These are phyloP conservation scores for Germaria angustata DNA, from an alignment of 2,888 invertebrate species.

Conservation along the genomic window DNA sequence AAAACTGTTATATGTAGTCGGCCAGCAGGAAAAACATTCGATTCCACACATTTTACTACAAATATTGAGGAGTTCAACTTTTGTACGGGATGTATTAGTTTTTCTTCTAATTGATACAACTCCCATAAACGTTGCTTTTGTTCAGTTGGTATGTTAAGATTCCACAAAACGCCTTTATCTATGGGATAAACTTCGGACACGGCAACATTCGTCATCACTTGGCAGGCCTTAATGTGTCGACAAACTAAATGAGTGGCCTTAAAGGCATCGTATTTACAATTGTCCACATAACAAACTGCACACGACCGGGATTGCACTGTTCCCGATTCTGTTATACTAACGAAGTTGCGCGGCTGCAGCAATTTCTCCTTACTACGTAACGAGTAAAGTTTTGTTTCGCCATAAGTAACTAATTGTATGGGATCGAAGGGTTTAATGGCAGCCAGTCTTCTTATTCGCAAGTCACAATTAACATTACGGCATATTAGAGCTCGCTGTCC, in stretches of 20 bases:
- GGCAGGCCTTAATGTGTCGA: constrained; percentile 76
- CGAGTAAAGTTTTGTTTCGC: constrained; percentile 84
- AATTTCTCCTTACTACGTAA: constrained; percentile 85
- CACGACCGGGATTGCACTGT: constrained; percentile 73
- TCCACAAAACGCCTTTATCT: constrained; percentile 75
- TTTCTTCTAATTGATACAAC: constrained; percentile 72
- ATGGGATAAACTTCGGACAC: constrained; percentile 73
- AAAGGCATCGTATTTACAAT: constrained; percentile 72
- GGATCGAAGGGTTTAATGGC: constrained; percentile 72
- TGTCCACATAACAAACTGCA: constrained; percentile 56
- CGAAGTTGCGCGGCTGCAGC: constrained; percentile 87
- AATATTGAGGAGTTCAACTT: constrained; percentile 75
- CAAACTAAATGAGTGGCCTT: constrained; percentile 71
- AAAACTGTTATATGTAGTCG: constrained; percentile 75
- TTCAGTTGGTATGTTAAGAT: constrained; percentile 74
- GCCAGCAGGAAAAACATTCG: constrained; percentile 75
- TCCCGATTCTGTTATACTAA: constrained; percentile 81
- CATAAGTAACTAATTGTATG: constrained; percentile 82
- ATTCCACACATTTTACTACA: constrained; percentile 76
- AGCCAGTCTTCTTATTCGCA: constrained; percentile 71
- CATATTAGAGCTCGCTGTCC: constrained; percentile 84
- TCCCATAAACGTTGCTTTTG: constrained; percentile 76
- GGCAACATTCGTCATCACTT: constrained; percentile 65
- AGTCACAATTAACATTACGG: constrained; percentile 73
- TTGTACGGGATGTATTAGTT: constrained; percentile 75